phyloP scores from a whole-genome alignment of 2,113 vertebrate genomes.

The Actenoides lindsayi region DNA sequence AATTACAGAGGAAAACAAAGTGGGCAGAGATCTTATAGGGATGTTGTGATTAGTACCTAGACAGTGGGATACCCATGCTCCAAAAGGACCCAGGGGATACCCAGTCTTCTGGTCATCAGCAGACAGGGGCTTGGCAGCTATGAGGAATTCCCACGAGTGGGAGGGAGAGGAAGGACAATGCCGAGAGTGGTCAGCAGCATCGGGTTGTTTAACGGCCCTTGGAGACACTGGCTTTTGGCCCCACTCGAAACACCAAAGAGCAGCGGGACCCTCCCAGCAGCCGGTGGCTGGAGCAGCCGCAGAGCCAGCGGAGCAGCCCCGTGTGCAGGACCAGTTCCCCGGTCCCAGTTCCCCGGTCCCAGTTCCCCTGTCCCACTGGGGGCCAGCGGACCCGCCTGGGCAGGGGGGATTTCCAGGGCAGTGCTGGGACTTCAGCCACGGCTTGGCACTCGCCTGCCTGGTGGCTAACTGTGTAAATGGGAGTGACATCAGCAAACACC shows the following conservation, averaged over 20 bases:
- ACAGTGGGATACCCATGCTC: neutral
- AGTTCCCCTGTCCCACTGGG: too few species aligned
- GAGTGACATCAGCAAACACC: neutral
- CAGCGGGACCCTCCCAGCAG: neutral
- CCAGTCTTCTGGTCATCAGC: neutral
- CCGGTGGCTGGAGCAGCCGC: neutral
- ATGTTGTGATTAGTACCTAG: neutral
- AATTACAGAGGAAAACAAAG: neutral
- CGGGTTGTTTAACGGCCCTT: neutral
- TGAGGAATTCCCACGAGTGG: neutral
- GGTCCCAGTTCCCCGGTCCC: too few species aligned
- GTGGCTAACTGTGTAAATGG: neutral
- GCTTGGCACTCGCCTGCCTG: neutral
- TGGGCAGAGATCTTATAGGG: neutral
- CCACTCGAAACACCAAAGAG: accelerated
- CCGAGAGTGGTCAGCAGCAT: neutral
- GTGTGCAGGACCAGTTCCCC: too few species aligned
- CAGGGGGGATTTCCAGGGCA: too few species aligned
- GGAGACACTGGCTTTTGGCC: neutral
- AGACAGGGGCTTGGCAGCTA: neutral
- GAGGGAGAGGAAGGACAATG: neutral
- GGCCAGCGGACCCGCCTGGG: too few species aligned
- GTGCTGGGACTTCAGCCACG: neutral
- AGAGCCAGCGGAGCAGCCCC: too few species aligned
- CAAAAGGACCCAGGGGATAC: neutral